phyloP scores from a whole-genome alignment of 2,113 vertebrate species.

The Scomber colias region DNA sequence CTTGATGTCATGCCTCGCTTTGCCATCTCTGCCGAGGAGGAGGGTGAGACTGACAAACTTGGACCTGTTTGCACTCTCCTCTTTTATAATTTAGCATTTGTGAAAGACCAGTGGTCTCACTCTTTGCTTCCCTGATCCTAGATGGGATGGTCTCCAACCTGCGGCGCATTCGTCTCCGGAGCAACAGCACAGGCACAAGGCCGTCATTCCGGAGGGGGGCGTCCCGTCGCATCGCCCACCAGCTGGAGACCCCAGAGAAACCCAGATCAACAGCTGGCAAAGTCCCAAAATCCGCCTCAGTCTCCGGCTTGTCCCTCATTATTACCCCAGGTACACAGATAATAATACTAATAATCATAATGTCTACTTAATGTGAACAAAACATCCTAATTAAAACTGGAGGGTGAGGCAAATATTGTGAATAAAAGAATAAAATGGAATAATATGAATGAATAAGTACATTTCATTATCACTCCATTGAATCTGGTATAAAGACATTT shows the following conservation, averaged over 20 bases:
- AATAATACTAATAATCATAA: background rate
- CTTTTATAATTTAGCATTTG: background rate
- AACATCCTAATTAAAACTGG: background rate
- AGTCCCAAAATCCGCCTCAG: conserved; percentile 93
- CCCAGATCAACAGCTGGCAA: conserved; percentile 76
- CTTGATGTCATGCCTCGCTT: conserved; percentile 92
- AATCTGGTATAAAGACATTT: background rate
- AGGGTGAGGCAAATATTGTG: background rate
- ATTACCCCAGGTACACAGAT: conserved; percentile 88
- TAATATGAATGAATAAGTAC: too few species aligned
- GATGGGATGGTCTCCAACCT: conserved; percentile 85
- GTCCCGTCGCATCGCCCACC: conserved; percentile 83
- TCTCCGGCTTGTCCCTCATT: conserved; percentile 92
- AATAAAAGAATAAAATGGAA: too few species aligned
- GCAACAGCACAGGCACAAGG: conserved; percentile 93
- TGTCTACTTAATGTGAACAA: background rate
- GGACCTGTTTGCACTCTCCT: background rate
- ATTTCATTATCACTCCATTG: background rate
- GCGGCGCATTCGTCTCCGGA: conserved; percentile 90
- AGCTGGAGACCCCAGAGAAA: conserved; percentile 86
- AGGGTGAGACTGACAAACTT: conserved; percentile 72
- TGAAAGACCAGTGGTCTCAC: background rate
- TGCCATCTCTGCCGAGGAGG: conserved; percentile 91
- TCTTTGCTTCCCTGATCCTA: background rate
- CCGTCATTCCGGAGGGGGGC: conserved; percentile 85